Percentiles rank a stretch among this genome's conserved stretches.
Evolutionary conservation across 2,888 invertebrate species (phyloP).

Genomic region (Drosophila phalerata): DNA sequence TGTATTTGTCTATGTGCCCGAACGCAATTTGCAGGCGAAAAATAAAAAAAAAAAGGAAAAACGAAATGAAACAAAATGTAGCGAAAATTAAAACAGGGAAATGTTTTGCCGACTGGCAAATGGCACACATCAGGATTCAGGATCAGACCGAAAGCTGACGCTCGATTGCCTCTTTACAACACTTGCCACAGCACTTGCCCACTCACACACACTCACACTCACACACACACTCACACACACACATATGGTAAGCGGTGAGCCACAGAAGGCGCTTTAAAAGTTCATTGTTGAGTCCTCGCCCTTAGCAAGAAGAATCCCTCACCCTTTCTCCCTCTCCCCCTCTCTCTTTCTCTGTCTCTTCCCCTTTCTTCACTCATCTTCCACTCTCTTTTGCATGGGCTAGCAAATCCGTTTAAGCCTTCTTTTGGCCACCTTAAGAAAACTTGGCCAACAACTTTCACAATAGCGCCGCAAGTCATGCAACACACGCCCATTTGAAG

Average conservation of each 20-base stretch:
- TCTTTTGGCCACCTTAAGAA: conserved; percentile 52
- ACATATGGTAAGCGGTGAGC: conserved; percentile 31
- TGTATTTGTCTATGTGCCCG: conserved; percentile 50
- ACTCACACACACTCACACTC: conserved; percentile 25
- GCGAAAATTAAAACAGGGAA: conserved; percentile 71
- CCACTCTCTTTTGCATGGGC: conserved; percentile 1
- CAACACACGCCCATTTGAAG: conserved; percentile 22
- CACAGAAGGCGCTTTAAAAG: conserved; percentile 65
- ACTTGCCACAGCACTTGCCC: conserved; percentile 60
- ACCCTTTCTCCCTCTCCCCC: neutral
- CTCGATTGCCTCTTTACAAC: conserved; percentile 76
- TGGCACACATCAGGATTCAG: conserved; percentile 37
- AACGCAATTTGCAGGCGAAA: conserved; percentile 56
- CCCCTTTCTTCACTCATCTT: neutral
- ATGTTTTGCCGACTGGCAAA: conserved; percentile 36
- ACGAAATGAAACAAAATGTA: conserved; percentile 58
- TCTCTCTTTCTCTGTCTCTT: neutral
- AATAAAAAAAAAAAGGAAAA: neutral
- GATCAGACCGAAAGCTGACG: conserved; percentile 55
- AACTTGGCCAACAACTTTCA: conserved; percentile 55
- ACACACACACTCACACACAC: conserved; percentile 1
- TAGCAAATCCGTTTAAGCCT: conserved; percentile 50
- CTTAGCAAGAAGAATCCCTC: conserved; percentile 16
- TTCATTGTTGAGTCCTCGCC: conserved; percentile 61
- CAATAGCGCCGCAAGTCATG: conserved; percentile 48